Base-by-base conservation (phyloP, 1,140 invertebrate genomes). In the Potamilus streckersoni region DNA sequence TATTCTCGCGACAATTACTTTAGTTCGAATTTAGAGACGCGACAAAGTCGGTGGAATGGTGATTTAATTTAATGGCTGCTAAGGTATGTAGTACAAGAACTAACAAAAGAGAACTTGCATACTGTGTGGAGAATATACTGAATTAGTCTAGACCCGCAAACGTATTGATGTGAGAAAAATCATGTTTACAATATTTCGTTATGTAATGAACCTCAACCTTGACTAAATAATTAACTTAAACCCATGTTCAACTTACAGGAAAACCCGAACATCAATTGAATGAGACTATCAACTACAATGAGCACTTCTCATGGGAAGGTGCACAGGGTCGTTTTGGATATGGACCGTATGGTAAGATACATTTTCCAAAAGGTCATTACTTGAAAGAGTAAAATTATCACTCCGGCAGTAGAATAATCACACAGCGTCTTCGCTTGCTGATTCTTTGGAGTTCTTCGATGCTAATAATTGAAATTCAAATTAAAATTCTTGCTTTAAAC, bases 211-310 rank as follows among this genome's bases (percentile, higher is more conserved):
- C 0, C 38, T 49, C 38, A 49, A 11, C 38, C 6, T 49, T 49
- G 4, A 49, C 6, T 4, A 49, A 49, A 49, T 49, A 11, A 16
- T 59, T 60, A 60, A 16, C 8, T 1, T 38, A 31, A 62, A 31
- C 66, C 63, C 15, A 89, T 95, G 94, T 94, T 58, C 83, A 93
- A 74, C 92, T 94, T 2, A 92, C 94, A 94, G 76, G 71, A 3
- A 80, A 84, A 55, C 74, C 74, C 17, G 74, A 67, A 3, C 62
- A 76, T 58, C 74, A 76, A 62, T 60, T 92, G 83, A 93, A 91
- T 62, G 92, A 92, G 79, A 96, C 97, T 72, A 95, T 99, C 66
- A 95, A 98, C 86, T 99, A 96, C 91, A 99, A 99, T 85, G 98
- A 99, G 89, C 93, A 96, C 82, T 99, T 99, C 88, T 93, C 93